Evolutionary conservation across 1,140 invertebrate species (phyloP).

Genomic region (Hestina assimilis): DNA sequence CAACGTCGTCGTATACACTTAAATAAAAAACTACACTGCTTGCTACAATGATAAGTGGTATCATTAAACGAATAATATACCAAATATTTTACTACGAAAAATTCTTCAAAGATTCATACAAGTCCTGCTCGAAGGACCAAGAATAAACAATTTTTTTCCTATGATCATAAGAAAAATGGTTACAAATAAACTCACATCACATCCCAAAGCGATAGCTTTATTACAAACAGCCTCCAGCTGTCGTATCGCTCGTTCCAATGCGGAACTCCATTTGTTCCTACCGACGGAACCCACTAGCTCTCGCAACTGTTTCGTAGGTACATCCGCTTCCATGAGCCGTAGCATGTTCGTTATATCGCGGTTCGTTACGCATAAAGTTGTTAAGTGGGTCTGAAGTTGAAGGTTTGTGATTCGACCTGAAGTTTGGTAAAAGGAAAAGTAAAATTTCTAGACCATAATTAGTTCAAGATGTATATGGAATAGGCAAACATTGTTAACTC

Average conservation of each 20-base stretch:
- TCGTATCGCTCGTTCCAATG: conserved; percentile 84
- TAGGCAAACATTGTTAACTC: no score
- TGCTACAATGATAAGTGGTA: no score
- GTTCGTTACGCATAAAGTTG: conserved; percentile 83
- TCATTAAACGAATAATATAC: no score
- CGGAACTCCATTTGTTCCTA: conserved; percentile 81
- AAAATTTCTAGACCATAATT: no score
- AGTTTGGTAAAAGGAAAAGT: not conserved
- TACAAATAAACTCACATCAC: conserved; percentile 81
- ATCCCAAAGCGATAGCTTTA: conserved; percentile 84
- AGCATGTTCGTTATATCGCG: conserved; percentile 84
- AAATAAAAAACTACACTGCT: no score
- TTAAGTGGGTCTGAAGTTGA: conserved; percentile 86
- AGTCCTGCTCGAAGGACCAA: no score
- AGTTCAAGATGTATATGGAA: no score
- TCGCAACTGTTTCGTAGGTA: conserved; percentile 81
- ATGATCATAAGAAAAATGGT: no score
- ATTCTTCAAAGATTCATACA: no score
- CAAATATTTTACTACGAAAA: no score
- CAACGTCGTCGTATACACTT: no score
- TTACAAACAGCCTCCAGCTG: conserved; percentile 86
- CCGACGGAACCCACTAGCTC: conserved; percentile 80
- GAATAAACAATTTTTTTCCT: no score
- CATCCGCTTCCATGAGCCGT: conserved; percentile 86
- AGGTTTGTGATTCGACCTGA: conserved; percentile 82